A percentile compares a stretch with the other conserved stretches of the same genome.
Conservation (phyloP, 2,888 invertebrate species). For the Brachypalpus laphriformis region DNA sequence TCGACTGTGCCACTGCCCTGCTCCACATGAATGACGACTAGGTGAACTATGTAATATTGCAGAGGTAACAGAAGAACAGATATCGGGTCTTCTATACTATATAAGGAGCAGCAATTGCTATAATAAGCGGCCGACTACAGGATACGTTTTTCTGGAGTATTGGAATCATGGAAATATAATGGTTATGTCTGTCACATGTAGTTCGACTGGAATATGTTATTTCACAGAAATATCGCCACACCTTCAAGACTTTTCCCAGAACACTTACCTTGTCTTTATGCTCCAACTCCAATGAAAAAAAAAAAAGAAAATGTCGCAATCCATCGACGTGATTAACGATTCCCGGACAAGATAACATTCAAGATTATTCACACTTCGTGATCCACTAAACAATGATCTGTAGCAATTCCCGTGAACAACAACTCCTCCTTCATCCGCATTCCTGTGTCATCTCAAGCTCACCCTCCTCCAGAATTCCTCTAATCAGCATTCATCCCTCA, state of each 20-base stretch:
- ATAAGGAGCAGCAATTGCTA: too few relatives aligned
- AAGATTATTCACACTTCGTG: conserved; percentile 61
- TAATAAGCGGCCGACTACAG: too few relatives aligned
- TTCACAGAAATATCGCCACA: not conserved
- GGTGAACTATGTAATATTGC: too few relatives aligned
- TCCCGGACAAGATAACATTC: conserved; percentile 59
- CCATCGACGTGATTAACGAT: conserved; percentile 58
- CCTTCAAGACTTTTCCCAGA: not conserved
- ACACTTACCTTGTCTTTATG: conserved; percentile 24
- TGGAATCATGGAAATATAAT: too few relatives aligned
- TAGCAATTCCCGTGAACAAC: conserved; percentile 38
- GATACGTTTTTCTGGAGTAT: too few relatives aligned
- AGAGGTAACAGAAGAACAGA: too few relatives aligned
- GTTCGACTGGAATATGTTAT: too few relatives aligned
- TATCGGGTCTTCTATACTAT: too few relatives aligned
- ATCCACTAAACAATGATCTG: conserved; percentile 58
- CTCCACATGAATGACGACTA: too few relatives aligned
- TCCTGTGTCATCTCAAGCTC: not conserved
- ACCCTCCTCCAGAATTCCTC: conserved; percentile 21
- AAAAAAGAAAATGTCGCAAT: conserved; percentile 10
- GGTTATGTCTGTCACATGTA: too few relatives aligned
- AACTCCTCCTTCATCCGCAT: not conserved
- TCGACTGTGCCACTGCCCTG: too few relatives aligned
- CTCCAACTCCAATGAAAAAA: conserved; percentile 25
- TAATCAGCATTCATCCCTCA: conserved; percentile 72